Conservation (phyloP, 2,797 vertebrate genomes). For the Cryptoblepharus egeriae region DNA sequence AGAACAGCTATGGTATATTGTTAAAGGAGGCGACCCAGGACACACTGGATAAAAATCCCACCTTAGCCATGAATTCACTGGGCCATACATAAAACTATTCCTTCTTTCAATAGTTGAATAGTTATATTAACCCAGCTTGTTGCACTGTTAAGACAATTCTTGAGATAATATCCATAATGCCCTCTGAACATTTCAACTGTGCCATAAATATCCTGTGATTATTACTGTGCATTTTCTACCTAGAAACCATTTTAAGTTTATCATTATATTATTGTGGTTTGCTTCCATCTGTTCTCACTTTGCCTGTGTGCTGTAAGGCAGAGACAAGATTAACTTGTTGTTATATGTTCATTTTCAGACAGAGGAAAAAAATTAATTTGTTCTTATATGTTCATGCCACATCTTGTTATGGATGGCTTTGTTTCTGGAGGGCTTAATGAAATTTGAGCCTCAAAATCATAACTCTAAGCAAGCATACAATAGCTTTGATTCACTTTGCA, state of each 20-base stretch:
- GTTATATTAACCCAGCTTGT: too few relatives aligned
- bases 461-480: background rate
- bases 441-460: background rate
- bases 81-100: too few relatives aligned
- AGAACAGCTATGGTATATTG: too few relatives aligned
- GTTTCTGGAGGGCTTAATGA: background rate
- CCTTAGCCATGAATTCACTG: too few relatives aligned
- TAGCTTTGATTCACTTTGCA: background rate
- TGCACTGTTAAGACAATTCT: too few relatives aligned
- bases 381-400: background rate
- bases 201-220: background rate
- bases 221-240: background rate
- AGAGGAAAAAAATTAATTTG: too few relatives aligned
- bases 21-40: background rate
- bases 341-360: too few relatives aligned
- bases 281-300: background rate
- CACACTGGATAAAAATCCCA: too few relatives aligned
- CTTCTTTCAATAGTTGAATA: too few relatives aligned
- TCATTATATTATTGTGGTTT: conserved; percentile 1
- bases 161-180: too few relatives aligned
- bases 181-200: too few relatives aligned
- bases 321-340: background rate
- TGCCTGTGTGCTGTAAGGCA: too few relatives aligned
- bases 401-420: background rate
- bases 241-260: background rate